Conservation (phyloP, 2,113 vertebrate genomes). For the Varanus komodoensis region DNA sequence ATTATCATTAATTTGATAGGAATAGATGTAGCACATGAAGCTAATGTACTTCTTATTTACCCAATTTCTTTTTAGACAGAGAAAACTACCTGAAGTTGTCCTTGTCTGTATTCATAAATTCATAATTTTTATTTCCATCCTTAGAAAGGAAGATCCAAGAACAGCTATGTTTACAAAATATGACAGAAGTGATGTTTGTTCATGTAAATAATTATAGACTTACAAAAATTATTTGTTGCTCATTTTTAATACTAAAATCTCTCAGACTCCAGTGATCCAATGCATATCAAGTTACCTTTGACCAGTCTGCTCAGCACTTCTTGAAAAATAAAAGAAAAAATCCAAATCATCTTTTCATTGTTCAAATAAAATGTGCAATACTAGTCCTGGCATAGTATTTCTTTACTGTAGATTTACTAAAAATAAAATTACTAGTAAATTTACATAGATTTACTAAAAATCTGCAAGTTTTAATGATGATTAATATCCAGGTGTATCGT, state of each 20-base stretch:
- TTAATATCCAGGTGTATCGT: neutral
- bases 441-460: neutral
- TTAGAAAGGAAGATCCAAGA: constrained; percentile 35
- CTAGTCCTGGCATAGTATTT: neutral
- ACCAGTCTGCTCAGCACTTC: neutral
- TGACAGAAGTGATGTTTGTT: constrained; percentile 50
- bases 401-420: too few species aligned
- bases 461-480: neutral
- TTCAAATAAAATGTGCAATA: neutral
- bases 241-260: neutral
- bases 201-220: neutral
- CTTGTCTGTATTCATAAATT: constrained; percentile 5
- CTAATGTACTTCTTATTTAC: neutral
- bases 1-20: neutral
- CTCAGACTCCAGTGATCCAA: neutral
- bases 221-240: constrained; percentile 32
- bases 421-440: too few species aligned
- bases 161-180: constrained; percentile 48
- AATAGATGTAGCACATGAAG: too few species aligned
- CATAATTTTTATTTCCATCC: constrained; percentile 27
- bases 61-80: neutral
- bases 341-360: neutral
- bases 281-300: neutral
- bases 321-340: neutral
- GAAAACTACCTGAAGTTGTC: neutral